Conservation (phyloP, 2,113 vertebrate genomes). For the Capricornis sumatraensis region DNA sequence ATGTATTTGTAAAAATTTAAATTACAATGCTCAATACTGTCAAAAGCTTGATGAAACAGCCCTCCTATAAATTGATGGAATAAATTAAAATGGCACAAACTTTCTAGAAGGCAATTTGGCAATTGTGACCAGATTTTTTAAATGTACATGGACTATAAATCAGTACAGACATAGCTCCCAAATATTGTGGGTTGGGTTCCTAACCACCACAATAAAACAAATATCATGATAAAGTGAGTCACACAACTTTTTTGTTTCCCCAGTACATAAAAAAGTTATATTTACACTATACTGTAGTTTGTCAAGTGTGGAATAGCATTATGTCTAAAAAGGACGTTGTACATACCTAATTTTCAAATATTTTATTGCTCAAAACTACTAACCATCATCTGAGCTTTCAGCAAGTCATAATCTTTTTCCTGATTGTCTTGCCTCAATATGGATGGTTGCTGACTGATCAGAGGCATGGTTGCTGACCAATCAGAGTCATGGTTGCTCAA, state of each 20-base stretch:
- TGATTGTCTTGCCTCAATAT: neutral
- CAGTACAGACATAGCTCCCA: neutral
- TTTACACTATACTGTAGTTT: neutral
- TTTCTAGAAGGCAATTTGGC: slow-evolving; percentile 1
- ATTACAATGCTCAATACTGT: neutral
- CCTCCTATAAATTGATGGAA: neutral
- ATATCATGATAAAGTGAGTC: neutral
- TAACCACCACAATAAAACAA: neutral
- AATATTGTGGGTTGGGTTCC: neutral
- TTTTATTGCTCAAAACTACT: neutral
- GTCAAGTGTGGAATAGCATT: neutral
- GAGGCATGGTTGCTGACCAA: neutral
- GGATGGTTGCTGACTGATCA: neutral
- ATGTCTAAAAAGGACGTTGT: neutral
- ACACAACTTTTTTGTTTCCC: neutral
- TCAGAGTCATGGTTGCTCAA: neutral
- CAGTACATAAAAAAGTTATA: neutral
- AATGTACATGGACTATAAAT: neutral
- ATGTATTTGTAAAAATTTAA: neutral
- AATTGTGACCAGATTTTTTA: neutral
- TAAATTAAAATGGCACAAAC: neutral
- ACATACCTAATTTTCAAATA: neutral
- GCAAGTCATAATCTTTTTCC: neutral
- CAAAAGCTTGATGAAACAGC: neutral
- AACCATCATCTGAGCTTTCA: neutral